Evolutionary conservation across 2,113 vertebrate genomes (phyloP).

Genomic region (Hyperoodon ampullatus): DNA sequence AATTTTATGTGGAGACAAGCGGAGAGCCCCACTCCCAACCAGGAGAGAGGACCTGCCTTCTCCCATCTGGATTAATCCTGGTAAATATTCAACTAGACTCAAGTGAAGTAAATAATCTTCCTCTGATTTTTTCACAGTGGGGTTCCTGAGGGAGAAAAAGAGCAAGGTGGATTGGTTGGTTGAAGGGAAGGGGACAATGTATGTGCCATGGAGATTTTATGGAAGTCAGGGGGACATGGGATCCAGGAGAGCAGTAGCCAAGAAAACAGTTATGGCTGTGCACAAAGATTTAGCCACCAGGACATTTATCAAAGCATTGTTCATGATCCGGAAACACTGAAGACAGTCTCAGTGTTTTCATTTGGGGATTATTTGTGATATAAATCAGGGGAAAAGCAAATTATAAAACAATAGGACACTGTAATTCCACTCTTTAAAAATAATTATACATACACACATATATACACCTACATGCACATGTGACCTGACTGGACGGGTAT

Average conservation of each 20-base stretch:
- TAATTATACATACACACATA: background rate
- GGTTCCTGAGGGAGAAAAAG: background rate
- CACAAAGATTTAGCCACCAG: background rate
- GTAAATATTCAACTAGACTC: background rate
- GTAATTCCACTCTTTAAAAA: background rate
- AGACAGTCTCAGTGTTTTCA: background rate
- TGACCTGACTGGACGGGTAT: background rate
- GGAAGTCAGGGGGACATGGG: too few species aligned
- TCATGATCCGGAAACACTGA: background rate
- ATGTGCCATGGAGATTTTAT: background rate
- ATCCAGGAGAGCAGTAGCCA: background rate
- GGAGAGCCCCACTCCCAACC: background rate
- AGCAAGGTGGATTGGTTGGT: background rate
- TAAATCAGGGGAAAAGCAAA: background rate
- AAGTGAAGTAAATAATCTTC: background rate
- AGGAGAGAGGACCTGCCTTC: background rate
- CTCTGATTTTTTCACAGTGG: background rate
- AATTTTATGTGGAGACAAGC: constrained; percentile 10
- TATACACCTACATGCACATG: background rate
- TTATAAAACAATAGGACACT: background rate
- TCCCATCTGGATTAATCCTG: too few species aligned
- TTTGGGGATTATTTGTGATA: background rate
- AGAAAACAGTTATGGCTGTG: background rate
- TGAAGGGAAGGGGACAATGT: background rate
- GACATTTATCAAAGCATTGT: background rate